Conservation (phyloP, 2,888 invertebrate species). For the Athalia circularis region DNA sequence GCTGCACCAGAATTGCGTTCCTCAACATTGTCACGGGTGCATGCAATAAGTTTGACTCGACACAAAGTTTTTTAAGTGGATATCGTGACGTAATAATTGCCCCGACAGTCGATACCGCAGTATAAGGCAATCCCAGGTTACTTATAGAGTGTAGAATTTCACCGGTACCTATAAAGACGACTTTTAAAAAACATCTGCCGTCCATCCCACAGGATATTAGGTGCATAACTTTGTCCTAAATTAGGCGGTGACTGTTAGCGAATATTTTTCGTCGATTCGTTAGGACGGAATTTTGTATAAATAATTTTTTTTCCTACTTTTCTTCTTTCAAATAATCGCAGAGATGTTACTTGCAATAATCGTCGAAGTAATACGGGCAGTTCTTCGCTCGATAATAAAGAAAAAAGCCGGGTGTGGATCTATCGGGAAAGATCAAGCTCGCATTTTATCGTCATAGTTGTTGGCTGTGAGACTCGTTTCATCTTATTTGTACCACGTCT, state of each 20-base stretch:
- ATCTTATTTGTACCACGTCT: neutral
- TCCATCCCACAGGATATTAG: constrained; percentile 5
- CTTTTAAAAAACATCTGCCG: constrained; percentile 9
- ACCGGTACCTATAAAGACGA: neutral
- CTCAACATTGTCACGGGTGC: neutral
- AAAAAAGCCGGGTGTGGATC: constrained; percentile 15
- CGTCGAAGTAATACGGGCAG: constrained; percentile 30
- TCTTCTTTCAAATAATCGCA: constrained; percentile 7
- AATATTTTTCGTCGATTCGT: too few species aligned
- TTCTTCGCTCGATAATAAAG: constrained; percentile 39
- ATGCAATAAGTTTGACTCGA: constrained; percentile 1
- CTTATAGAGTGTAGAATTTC: constrained; percentile 35
- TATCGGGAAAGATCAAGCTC: neutral
- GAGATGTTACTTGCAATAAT: constrained; percentile 23
- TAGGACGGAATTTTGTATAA: too few species aligned
- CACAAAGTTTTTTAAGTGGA: neutral
- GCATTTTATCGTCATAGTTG: constrained; percentile 20
- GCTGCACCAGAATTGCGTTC: too few species aligned
- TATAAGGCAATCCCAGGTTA: constrained; percentile 34
- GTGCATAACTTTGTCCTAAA: neutral
- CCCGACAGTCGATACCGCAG: constrained; percentile 37
- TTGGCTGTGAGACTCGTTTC: constrained; percentile 16
- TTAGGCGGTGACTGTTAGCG: neutral
- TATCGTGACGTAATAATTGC: constrained; percentile 23
- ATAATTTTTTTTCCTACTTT: neutral